These are phyloP conservation scores for Microvelia longipes DNA, from an alignment of 1,140 invertebrate genomes.

Conservation along the genomic window DNA sequence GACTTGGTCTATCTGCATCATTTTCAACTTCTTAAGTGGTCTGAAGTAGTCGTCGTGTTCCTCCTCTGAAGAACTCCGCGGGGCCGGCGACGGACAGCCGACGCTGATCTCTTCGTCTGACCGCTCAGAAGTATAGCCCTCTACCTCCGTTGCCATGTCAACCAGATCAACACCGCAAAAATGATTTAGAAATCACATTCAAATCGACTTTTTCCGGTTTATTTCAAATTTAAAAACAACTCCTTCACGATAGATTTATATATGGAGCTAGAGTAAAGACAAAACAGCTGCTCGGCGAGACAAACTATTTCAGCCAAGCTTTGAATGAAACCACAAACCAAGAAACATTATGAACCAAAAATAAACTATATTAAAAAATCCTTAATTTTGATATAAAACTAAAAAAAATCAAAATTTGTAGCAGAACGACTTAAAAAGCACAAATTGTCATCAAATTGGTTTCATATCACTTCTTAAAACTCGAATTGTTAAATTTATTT, in stretches of 20 bases:
- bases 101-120: constrained; percentile 51
- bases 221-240: neutral
- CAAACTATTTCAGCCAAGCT: neutral
- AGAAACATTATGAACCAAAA: too few relatives aligned
- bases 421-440: too few relatives aligned
- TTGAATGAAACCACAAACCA: too few relatives aligned
- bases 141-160: neutral
- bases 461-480: too few relatives aligned
- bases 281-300: neutral
- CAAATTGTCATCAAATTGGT: too few relatives aligned
- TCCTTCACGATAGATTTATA: neutral
- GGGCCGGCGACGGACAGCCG: constrained; percentile 50
- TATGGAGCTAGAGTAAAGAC: neutral
- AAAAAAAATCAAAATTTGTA: too few relatives aligned
- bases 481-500: too few relatives aligned
- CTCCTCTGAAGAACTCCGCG: constrained; percentile 18
- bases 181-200: neutral
- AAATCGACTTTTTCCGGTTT: too few relatives aligned
- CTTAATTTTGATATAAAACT: too few relatives aligned
- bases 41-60: constrained; percentile 66
- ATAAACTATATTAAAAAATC: too few relatives aligned
- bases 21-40: constrained; percentile 68
- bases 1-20: constrained; percentile 39
- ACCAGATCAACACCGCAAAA: neutral
- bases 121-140: constrained; percentile 1